phyloP scores from a whole-genome alignment of 2,888 invertebrate genomes.

The Oligia latruncula region DNA sequence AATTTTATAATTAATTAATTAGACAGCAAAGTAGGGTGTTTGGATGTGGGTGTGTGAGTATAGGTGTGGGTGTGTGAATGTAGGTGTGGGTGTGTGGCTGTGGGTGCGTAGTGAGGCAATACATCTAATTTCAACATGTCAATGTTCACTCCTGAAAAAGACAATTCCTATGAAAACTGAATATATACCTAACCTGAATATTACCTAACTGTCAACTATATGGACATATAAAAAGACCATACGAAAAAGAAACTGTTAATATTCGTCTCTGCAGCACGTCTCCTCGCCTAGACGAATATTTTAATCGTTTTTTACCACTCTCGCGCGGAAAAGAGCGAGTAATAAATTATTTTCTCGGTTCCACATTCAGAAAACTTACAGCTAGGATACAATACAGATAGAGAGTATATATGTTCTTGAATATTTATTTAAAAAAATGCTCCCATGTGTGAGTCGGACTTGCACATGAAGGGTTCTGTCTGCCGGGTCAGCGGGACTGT shows the following conservation, averaged over 20 bases:
- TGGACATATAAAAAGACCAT: background rate
- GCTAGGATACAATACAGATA: background rate
- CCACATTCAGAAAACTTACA: too few relatives aligned
- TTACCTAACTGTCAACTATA: background rate
- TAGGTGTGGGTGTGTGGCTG: too few relatives aligned
- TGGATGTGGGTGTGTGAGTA: too few relatives aligned
- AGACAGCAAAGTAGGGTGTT: too few relatives aligned
- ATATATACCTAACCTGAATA: background rate
- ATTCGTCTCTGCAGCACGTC: conserved; percentile 8
- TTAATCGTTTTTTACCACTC: conserved; percentile 26
- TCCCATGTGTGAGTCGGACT: too few relatives aligned
- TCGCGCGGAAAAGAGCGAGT: conserved; percentile 9
- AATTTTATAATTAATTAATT: too few relatives aligned
- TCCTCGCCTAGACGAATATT: background rate
- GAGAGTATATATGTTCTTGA: background rate
- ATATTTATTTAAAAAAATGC: background rate
- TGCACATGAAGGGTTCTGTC: too few relatives aligned
- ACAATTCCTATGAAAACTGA: background rate
- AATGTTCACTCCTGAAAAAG: background rate
- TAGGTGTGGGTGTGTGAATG: too few relatives aligned
- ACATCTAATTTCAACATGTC: too few relatives aligned
- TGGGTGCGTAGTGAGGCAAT: too few relatives aligned
- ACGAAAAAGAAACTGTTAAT: conserved; percentile 1
- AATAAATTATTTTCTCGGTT: conserved; percentile 27
- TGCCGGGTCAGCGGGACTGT: too few relatives aligned